Evolutionary conservation across 2,888 invertebrate genomes (phyloP), one percentile per base, ranked within the genome.

Genomic region (Meiosimyza platycephala): DNA sequence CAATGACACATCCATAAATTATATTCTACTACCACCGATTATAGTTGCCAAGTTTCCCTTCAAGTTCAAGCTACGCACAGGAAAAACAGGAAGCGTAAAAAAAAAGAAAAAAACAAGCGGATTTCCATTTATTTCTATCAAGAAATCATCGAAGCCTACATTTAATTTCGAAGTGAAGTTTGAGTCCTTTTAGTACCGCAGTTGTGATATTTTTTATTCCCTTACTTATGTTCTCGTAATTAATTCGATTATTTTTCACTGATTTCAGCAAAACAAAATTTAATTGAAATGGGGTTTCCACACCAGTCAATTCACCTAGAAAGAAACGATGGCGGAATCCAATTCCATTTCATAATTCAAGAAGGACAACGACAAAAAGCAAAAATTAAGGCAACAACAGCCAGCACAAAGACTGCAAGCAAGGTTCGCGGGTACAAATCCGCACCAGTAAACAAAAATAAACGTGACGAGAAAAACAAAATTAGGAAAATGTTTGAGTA

Each of bases 201-300:
- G 54, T 16, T 63, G 62, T 13, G 50, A 28, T 60, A 50, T 60
- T 6, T 15, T 70, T 40, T 22, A 9, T 40, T 64, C 63, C 16
- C 16, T 51, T 64, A 62, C 67, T 67, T 70, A 57, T 79, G 80
- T 72, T 72, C 78, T 78, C 80, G 79, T 85, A 85, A 85, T 85
- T 86, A 85, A 85, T 85, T 86, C 84, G 82, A 86, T 85, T 85
- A 85, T 84, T 82, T 84, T 85, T 83, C 83, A 85, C 84, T 84
- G 86, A 85, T 84, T 86, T 82, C 81, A 81, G 82, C 85, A 79
- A 80, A 82, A 85, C 83, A 82, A 81, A 83, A 83, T 84, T 85
- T 84, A 84, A 84, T 85, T 84, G 84, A 84, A 84, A 82, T 80
- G 78, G 80, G 47, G 50, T 52, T 67, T 16, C 12, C 40, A 50